These are phyloP conservation scores for Chironomus tentans DNA, from an alignment of 2,888 invertebrate genomes.

Conservation along the genomic window DNA sequence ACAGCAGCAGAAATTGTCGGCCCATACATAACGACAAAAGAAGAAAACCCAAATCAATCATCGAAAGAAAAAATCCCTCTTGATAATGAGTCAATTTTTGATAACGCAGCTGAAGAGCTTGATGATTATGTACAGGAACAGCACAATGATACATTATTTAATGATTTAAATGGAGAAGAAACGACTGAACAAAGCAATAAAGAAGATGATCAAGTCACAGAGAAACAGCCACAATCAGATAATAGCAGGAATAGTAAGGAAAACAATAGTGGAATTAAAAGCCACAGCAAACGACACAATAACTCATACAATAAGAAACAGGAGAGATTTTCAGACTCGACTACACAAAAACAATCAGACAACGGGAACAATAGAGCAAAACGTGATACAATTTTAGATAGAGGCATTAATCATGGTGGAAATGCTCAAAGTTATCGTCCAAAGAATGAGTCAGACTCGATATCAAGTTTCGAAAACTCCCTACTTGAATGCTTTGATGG, in stretches of 20 bases:
- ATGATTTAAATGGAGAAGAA: constrained; percentile 27
- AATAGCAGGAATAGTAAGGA: too few relatives aligned
- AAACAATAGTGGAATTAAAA: too few relatives aligned
- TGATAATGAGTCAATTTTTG: constrained; percentile 24
- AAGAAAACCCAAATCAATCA: not conserved
- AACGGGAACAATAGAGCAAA: constrained; percentile 29
- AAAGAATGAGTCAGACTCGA: constrained; percentile 51
- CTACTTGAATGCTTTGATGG: constrained; percentile 67
- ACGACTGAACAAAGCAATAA: constrained; percentile 27
- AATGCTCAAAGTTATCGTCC: constrained; percentile 52
- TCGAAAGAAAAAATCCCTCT: not conserved
- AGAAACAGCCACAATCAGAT: too few relatives aligned
- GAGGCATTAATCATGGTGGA: constrained; percentile 68
- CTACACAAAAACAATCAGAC: too few relatives aligned
- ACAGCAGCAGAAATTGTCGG: constrained; percentile 44
- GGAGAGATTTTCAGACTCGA: too few relatives aligned
- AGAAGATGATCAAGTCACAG: not conserved
- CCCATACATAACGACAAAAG: constrained; percentile 14
- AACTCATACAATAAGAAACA: too few relatives aligned
- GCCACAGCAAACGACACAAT: too few relatives aligned
- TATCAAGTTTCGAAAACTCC: constrained; percentile 73
- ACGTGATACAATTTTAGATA: constrained; percentile 51
- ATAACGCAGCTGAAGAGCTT: constrained; percentile 12
- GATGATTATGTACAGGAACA: not conserved
- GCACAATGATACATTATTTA: not conserved